Evolutionary conservation across 1,140 invertebrate species (phyloP).

Genomic region (Tyrophagus putrescentiae): DNA sequence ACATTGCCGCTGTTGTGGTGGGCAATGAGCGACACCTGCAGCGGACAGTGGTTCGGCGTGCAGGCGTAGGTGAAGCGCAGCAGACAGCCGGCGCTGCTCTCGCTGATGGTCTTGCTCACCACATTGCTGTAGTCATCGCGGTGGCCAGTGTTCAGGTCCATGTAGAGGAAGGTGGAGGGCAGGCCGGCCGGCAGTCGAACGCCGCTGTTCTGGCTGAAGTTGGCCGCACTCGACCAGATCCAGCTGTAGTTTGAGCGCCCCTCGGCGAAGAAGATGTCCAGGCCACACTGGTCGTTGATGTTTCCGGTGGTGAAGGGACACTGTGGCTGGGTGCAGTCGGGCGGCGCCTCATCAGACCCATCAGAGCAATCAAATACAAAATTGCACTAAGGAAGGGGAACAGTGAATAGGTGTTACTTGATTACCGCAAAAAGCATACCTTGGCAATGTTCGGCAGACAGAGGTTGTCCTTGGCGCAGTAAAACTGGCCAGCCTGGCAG

Average conservation of each 20-base stretch:
- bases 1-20: background rate
- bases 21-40: background rate
- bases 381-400: conserved; percentile 70
- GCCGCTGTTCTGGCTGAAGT: background rate
- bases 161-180: background rate
- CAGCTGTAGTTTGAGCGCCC: background rate
- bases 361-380: conserved; percentile 74
- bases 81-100: background rate
- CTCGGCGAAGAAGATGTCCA: background rate
- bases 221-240: background rate
- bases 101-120: background rate
- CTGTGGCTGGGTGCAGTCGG: background rate
- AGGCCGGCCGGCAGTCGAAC: background rate
- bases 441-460: conserved; percentile 23
- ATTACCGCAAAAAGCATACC: no score
- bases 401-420: conserved; percentile 60
- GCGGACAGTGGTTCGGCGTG: background rate
- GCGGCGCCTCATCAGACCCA: conserved; percentile 57
- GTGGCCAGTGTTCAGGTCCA: background rate
- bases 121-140: background rate
- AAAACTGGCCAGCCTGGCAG: conserved; percentile 25
- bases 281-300: background rate
- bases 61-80: background rate
- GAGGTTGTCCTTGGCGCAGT: background rate
- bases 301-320: background rate